These are phyloP conservation scores for Pachycephala philippinensis DNA, from an alignment of 2,113 vertebrate genomes.

Conservation along the genomic window DNA sequence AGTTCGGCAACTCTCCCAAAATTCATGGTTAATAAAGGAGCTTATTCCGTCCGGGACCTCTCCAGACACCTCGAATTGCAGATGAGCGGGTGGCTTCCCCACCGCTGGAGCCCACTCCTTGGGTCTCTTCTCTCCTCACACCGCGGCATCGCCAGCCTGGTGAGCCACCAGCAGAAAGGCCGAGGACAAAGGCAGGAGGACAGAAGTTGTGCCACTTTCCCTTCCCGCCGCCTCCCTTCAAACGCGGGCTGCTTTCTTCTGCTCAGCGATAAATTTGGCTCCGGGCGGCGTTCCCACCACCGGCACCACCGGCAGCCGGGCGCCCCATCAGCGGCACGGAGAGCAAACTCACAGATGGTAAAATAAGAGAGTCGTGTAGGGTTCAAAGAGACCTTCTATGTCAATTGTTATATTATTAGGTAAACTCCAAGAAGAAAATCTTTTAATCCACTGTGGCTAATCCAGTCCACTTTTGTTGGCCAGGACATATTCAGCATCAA, in stretches of 20 bases:
- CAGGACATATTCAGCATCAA: conserved; percentile 85
- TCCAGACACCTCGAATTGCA: neutral
- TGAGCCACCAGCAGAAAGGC: neutral
- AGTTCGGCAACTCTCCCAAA: conserved; percentile 9
- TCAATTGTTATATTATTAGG: conserved; percentile 80
- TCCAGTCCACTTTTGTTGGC: conserved; percentile 92
- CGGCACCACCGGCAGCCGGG: neutral
- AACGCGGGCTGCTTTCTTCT: neutral
- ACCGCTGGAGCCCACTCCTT: neutral
- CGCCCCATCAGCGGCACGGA: conserved; percentile 17
- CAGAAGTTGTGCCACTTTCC: conserved; percentile 38
- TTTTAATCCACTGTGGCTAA: conserved; percentile 98
- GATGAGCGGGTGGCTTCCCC: neutral
- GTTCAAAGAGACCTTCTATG: conserved; percentile 73
- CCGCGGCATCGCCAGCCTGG: neutral
- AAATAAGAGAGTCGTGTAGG: conserved; percentile 53
- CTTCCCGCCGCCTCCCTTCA: neutral
- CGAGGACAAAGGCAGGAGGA: conserved; percentile 44
- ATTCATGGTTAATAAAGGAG: neutral
- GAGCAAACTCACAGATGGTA: conserved; percentile 66
- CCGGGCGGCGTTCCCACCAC: conserved; percentile 25
- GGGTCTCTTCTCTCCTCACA: neutral
- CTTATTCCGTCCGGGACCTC: neutral
- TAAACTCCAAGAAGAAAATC: conserved; percentile 87
- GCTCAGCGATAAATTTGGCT: neutral